Percentiles rank a stretch among this genome's conserved stretches.
phyloP scores from a whole-genome alignment of 2,888 invertebrate genomes.

The Brenthis ino region DNA sequence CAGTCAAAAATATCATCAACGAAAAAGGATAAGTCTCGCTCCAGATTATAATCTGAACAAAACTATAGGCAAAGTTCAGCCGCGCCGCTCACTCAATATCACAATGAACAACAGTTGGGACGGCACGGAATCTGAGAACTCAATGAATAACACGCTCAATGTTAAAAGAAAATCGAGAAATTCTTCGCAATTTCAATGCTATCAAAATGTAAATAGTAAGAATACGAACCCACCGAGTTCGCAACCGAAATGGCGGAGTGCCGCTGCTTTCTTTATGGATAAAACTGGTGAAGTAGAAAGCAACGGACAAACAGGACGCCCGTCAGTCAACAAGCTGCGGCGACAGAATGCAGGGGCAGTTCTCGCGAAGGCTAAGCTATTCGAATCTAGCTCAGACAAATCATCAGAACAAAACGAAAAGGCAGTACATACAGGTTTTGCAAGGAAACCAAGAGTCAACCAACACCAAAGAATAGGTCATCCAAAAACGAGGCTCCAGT shows the following conservation, averaged over 20 bases:
- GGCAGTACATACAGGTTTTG: slow-evolving; percentile 61
- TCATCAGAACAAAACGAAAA: slow-evolving; percentile 70
- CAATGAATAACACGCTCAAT: slow-evolving; percentile 54
- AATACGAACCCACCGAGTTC: slow-evolving; percentile 53
- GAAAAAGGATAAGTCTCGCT: slow-evolving; percentile 65
- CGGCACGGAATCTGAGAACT: slow-evolving; percentile 61
- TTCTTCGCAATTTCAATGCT: slow-evolving; percentile 46
- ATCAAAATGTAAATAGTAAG: slow-evolving; percentile 55
- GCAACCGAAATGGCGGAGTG: slow-evolving; percentile 79
- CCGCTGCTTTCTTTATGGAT: slow-evolving; percentile 80
- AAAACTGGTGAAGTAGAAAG: slow-evolving; percentile 73
- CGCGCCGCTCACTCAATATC: slow-evolving; percentile 67
- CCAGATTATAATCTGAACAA: slow-evolving; percentile 63
- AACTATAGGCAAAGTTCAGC: slow-evolving; percentile 58
- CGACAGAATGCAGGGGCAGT: slow-evolving; percentile 91
- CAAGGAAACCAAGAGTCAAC: slow-evolving; percentile 67
- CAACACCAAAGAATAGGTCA: slow-evolving; percentile 57
- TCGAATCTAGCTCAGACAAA: slow-evolving; percentile 83
- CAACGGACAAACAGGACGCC: slow-evolving; percentile 82
- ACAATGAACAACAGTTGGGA: slow-evolving; percentile 57
- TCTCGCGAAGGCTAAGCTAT: slow-evolving; percentile 89
- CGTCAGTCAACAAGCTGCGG: slow-evolving; percentile 87
- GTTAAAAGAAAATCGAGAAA: slow-evolving; percentile 51
- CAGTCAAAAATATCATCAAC: slow-evolving; percentile 62
- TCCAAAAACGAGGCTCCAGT: slow-evolving; percentile 53